Evolutionary conservation across 1,140 invertebrate species (phyloP), one percentile per base, ranked within the genome.

Genomic region (Pygmarrhopalites habei): DNA sequence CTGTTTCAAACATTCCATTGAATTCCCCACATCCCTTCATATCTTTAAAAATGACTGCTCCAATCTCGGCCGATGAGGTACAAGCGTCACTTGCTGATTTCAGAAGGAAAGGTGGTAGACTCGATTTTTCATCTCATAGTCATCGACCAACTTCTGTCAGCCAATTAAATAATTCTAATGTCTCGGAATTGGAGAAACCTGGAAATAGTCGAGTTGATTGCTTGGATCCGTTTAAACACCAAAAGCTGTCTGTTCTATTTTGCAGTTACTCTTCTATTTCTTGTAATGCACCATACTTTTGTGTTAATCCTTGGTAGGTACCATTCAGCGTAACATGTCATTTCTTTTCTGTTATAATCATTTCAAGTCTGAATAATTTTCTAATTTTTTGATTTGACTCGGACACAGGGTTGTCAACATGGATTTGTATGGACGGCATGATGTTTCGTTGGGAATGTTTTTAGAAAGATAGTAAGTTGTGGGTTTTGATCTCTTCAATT

Each of bases 401-500:
- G 5, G 25, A 72, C 75, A 41, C 72, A 87, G 87, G 85, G 82
- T 93, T 21, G 85, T 94, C 0, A 85, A 86, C 52, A 98, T 98
- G 90, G 89, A 95, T 67, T 89, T 95, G 75, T 98, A 98, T 76
- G 92, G 91, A 0, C 80, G 83, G 19, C 91, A 95, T 72, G 96
- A 99, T 74, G 95, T 98, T 63, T 88, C 94, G 2, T 75, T 99
- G 3, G 96, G 95, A 43, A 86, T 85, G 64, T 99, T 98, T 76
- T 78, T 99, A 1, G 90, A 95, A 75, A 82, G 87, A 52, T 96
- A 95, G 74, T n/a, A n/a, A n/a, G n/a, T n/a, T n/a, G n/a, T n/a
- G n/a, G n/a, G n/a, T n/a, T n/a, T n/a, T n/a, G n/a, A n/a, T n/a
- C n/a, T n/a, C n/a, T n/a, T n/a, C n/a, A n/a, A n/a, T n/a, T n/a